These are phyloP conservation scores for Heloderma charlesbogerti DNA, from an alignment of 2,113 vertebrate species.

Conservation along the genomic window DNA sequence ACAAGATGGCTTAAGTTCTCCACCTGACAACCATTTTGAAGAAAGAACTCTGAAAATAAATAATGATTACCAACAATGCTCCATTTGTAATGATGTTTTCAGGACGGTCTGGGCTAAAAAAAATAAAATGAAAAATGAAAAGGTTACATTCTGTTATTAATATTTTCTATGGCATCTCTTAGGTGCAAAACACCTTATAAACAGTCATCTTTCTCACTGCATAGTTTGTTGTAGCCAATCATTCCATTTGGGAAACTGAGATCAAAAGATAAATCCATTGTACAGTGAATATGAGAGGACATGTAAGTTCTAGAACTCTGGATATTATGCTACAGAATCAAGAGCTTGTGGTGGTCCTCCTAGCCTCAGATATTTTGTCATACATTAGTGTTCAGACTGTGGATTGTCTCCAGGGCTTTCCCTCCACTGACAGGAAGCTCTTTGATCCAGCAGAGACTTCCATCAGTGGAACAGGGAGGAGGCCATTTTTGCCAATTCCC, in stretches of 20 bases:
- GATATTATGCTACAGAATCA: not conserved
- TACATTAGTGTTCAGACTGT: not conserved
- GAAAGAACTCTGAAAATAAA: constrained; percentile 7
- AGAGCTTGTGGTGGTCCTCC: not conserved
- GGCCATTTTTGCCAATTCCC: not conserved
- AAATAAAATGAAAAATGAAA: constrained; percentile 66
- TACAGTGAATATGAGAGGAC: not conserved
- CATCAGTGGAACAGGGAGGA: not conserved
- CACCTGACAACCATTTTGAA: not conserved
- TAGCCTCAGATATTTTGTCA: not conserved
- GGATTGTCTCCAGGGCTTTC: not conserved
- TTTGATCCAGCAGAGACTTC: not conserved
- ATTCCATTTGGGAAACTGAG: not conserved
- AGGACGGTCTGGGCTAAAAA: constrained; percentile 71
- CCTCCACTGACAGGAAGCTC: not conserved
- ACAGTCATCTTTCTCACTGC: not conserved
- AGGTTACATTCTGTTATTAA: not conserved
- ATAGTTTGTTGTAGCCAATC: not conserved
- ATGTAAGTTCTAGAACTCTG: not conserved
- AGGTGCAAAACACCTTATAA: not conserved
- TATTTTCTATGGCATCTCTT: not conserved
- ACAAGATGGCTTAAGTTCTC: not conserved
- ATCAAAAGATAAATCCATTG: not conserved
- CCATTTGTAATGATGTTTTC: constrained; percentile 81
- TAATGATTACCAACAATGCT: constrained; percentile 82